Percentiles rank a stretch among this genome's conserved stretches.
Evolutionary conservation across 2,113 vertebrate genomes (phyloP).

Genomic region (Shinisaurus crocodilurus): DNA sequence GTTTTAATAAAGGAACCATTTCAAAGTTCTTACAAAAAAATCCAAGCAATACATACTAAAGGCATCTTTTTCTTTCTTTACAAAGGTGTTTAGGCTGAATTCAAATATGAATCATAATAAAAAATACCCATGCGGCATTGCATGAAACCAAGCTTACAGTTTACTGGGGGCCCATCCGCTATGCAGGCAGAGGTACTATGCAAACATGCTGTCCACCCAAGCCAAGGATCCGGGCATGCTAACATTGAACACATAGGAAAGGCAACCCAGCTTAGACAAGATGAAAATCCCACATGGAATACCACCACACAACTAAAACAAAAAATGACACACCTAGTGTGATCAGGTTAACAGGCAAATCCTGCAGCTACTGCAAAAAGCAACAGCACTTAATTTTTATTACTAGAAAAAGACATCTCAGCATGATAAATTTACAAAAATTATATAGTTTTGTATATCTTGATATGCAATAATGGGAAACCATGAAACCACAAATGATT

Average conservation of each 20-base stretch:
- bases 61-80: no score
- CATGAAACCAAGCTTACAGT: background rate
- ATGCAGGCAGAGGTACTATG: background rate
- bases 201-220: background rate
- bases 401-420: background rate
- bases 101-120: background rate
- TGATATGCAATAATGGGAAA: background rate
- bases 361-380: background rate
- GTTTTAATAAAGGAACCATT: constrained; percentile 4
- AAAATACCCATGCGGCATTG: background rate
- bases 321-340: no score
- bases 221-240: background rate
- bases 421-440: background rate
- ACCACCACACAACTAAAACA: background rate
- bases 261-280: background rate
- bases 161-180: background rate
- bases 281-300: background rate
- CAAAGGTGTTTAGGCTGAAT: background rate
- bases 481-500: background rate
- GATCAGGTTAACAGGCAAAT: background rate
- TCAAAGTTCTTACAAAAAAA: constrained; percentile 7
- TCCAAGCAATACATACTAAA: background rate
- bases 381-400: background rate
- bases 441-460: background rate
- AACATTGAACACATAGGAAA: background rate